Base-by-base conservation (phyloP, 1,140 invertebrate species). In the Cherax destructor region DNA sequence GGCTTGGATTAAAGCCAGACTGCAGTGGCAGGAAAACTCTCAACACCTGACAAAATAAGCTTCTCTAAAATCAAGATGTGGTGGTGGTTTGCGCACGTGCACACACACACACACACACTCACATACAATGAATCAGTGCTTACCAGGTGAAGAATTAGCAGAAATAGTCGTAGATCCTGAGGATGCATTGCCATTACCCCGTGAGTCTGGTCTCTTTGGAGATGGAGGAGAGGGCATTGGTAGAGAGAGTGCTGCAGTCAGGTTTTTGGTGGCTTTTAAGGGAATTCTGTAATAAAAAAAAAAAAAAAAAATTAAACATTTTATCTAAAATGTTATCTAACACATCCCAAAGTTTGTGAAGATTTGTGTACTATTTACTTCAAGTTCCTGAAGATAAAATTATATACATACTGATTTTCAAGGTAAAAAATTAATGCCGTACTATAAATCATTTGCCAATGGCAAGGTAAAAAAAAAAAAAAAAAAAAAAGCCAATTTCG, bases 111-210 rank as follows among this genome's bases (percentile, higher is more conserved):
- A 56, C 52, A 56, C 52, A 56, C 52, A 56, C 52, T 1, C 52
- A 56, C 52, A 56, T 3, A 56, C 52, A 56, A 56, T 3, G 1
- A 56, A 5, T 76, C 13, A 18, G 95, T 84, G 72, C 85, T 90
- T 72, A 87, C 93, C 96, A 3, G 97, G 96, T 61, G 96, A 97
- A 0, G 96, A 97, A n/a, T 97, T 97, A 0, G 97, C 97, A 2
- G 97, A 97, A 2, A 97, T 96, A 0, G 97, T 97, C 0, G 97
- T 97, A 0, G 96, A 97, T n/a, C 97, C 97, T 78, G 94, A 93
- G 86, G 92, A 93, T 85, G 91, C 93, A 93, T 92, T 89, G 74
- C 94, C 94, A 49, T 94, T 94, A 85, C 95, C 95, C 92, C 94
- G 69, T 3, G 93, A 93, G 85, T 94, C 94, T n/a, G 94, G 93